Evolutionary conservation across 2,888 invertebrate genomes (phyloP).

Genomic region (Hirtodrosophila confusa): DNA sequence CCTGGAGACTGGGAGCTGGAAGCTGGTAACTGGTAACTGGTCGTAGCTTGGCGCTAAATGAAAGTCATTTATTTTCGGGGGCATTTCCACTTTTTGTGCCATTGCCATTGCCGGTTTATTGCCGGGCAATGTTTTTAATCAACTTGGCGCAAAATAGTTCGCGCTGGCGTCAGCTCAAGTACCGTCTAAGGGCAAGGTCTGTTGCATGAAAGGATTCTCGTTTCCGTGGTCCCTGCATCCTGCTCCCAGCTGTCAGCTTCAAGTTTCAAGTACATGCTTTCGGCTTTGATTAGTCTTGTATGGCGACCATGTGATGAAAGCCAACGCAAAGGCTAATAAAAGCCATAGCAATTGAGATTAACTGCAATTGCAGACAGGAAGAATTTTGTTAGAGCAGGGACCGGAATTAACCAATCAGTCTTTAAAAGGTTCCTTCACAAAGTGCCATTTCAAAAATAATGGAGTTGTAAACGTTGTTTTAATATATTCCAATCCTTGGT

Average conservation of each 20-base stretch:
- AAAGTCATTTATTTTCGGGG: slow-evolving; percentile 73
- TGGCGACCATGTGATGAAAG: slow-evolving; percentile 33
- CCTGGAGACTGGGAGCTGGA: not conserved
- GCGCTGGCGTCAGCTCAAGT: slow-evolving; percentile 50
- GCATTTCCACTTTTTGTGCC: slow-evolving; percentile 25
- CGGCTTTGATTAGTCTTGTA: slow-evolving; percentile 49
- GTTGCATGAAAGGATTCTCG: slow-evolving; percentile 34
- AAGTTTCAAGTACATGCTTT: slow-evolving; percentile 43
- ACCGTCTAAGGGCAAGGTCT: slow-evolving; percentile 57
- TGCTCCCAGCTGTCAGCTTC: slow-evolving; percentile 10
- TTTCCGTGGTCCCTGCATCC: not conserved
- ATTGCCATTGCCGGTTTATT: slow-evolving; percentile 54
- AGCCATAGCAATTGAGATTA: slow-evolving; percentile 46
- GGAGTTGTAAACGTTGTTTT: too few relatives aligned
- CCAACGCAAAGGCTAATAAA: slow-evolving; percentile 36
- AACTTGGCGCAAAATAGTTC: slow-evolving; percentile 70
- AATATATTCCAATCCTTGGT: too few relatives aligned
- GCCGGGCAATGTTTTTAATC: slow-evolving; percentile 72
- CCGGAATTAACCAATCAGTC: not conserved
- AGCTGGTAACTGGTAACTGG: not conserved
- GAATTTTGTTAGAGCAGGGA: not conserved
- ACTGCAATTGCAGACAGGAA: slow-evolving; percentile 30
- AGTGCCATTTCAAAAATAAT: too few relatives aligned
- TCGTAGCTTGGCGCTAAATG: slow-evolving; percentile 63
- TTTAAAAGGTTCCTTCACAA: not conserved